phyloP scores from a whole-genome alignment of 2,888 invertebrate species.

The Oegoconia quadripuncta region DNA sequence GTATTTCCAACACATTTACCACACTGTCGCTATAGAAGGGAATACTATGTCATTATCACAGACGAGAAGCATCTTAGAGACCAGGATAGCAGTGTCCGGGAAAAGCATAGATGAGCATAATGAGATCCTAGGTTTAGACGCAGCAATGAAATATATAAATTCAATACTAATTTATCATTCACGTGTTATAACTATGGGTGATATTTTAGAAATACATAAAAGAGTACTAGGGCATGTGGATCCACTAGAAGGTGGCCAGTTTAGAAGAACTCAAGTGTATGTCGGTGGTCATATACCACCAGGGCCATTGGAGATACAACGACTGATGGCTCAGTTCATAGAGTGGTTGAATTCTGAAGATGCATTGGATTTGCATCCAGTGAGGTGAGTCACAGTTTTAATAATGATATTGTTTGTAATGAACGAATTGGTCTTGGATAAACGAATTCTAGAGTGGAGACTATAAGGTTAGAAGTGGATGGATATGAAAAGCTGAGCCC shows the following conservation, averaged over 20 bases:
- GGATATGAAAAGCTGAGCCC: no score
- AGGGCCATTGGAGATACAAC: conserved; percentile 87
- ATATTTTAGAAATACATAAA: conserved; percentile 94
- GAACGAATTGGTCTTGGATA: no score
- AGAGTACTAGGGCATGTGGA: conserved; percentile 97
- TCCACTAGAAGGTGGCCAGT: conserved; percentile 93
- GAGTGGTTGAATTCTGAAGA: conserved; percentile 95
- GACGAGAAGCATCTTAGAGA: conserved; percentile 94
- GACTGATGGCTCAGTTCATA: conserved; percentile 92
- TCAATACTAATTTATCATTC: conserved; percentile 88
- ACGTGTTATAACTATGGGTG: conserved; percentile 88
- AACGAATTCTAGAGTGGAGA: no score
- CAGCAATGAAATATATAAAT: conserved; percentile 95
- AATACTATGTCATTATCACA: conserved; percentile 97
- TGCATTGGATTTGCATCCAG: conserved; percentile 91
- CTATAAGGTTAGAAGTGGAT: no score
- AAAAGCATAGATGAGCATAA: conserved; percentile 98
- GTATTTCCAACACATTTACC: conserved; percentile 97
- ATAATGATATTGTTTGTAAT: no score
- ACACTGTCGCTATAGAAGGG: conserved; percentile 98
- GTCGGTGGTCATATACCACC: conserved; percentile 98
- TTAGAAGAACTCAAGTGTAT: conserved; percentile 94
- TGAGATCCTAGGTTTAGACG: conserved; percentile 96
- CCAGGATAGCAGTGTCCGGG: conserved; percentile 85
- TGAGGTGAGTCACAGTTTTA: conserved; percentile 74